phyloP scores from a whole-genome alignment of 2,113 vertebrate genomes.

The Sprattus sprattus region DNA sequence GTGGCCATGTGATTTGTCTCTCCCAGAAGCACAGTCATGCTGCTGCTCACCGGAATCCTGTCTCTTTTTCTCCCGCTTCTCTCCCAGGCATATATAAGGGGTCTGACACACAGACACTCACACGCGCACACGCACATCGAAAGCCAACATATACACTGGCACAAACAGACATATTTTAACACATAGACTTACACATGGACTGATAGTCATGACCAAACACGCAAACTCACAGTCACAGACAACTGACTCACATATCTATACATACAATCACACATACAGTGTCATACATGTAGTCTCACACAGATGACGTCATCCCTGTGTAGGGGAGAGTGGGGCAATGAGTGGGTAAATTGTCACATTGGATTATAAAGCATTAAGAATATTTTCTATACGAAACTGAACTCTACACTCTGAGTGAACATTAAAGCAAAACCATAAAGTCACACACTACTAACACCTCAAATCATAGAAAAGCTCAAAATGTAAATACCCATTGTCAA shows the following conservation, averaged over 20 bases:
- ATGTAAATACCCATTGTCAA: no score
- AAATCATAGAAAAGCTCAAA: no score
- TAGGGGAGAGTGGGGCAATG: no score
- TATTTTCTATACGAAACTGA: no score
- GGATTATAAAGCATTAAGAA: no score
- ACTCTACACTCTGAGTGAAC: no score
- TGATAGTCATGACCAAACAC: not conserved
- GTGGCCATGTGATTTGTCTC: constrained; percentile 21
- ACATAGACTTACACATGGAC: not conserved
- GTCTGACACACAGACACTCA: not conserved
- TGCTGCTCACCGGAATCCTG: not conserved
- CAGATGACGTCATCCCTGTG: no score
- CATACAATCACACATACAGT: not conserved
- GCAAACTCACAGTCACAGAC: not conserved
- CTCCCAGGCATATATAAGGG: not conserved
- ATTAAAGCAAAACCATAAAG: no score
- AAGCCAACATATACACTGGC: not conserved
- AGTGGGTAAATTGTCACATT: no score
- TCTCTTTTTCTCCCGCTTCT: not conserved
- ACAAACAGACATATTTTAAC: not conserved
- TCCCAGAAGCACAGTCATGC: constrained; percentile 12
- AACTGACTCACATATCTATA: not conserved
- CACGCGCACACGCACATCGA: not conserved
- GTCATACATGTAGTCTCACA: not conserved
- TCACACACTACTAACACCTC: no score